Conservation (phyloP, 2,888 invertebrate genomes). For the Strigamia maritima region DNA sequence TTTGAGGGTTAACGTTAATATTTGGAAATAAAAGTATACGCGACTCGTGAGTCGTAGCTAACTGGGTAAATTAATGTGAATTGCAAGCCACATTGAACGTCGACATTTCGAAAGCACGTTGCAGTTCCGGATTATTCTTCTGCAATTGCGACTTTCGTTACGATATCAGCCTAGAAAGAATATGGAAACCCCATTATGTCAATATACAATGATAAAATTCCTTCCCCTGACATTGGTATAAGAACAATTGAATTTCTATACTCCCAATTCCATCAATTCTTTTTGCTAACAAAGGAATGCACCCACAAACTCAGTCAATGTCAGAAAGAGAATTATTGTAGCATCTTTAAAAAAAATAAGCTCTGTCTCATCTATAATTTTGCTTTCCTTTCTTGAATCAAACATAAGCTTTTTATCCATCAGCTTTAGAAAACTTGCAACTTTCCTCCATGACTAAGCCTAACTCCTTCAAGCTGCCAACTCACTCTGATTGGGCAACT, state of each 20-base stretch:
- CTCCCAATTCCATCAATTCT: neutral
- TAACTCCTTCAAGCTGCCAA: conserved; percentile 27
- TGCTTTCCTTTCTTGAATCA: conserved; percentile 12
- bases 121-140: no score
- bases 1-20: no score
- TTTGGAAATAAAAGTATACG: no score
- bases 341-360: neutral
- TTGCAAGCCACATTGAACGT: no score
- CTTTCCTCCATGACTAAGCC: conserved; percentile 17
- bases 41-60: no score
- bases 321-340: neutral
- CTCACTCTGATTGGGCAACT: conserved; percentile 27
- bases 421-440: conserved; percentile 27
- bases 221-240: neutral
- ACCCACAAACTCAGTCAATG: conserved; percentile 6
- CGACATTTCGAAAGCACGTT: no score
- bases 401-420: conserved; percentile 23
- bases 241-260: conserved; percentile 1
- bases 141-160: no score
- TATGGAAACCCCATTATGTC: no score
- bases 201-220: no score
- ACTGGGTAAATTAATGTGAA: no score
- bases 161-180: no score
- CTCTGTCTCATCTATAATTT: conserved; percentile 19
- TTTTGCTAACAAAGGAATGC: neutral